Conservation (phyloP, 2,113 vertebrate species). For the Calyptommatus sinebrachiatus region DNA sequence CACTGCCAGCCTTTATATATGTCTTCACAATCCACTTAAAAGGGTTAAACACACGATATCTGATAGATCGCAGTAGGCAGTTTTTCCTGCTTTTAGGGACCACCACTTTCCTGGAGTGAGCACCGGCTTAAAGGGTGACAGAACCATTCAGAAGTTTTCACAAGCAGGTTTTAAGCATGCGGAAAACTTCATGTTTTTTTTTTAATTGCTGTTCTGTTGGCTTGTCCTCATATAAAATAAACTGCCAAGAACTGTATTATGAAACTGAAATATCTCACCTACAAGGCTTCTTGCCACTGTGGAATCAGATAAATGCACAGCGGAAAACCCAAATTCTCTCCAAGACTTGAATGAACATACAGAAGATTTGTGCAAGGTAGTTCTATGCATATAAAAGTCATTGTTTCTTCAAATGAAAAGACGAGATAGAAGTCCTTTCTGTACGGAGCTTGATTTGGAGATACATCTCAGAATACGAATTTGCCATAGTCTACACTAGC, state of each 20-base stretch:
- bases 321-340: background rate
- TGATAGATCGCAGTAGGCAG: background rate
- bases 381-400: too few species aligned
- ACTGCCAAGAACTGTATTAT: background rate
- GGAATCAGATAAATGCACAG: too few species aligned
- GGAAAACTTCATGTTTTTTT: too few species aligned
- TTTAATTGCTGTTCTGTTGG: too few species aligned
- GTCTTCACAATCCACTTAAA: too few species aligned
- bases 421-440: too few species aligned
- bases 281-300: background rate
- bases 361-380: too few species aligned
- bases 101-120: background rate
- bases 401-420: too few species aligned
- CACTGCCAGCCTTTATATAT: background rate
- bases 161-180: background rate
- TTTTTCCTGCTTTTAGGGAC: background rate
- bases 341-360: background rate
- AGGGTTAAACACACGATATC: background rate
- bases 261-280: conserved; percentile 35
- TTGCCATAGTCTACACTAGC: too few species aligned
- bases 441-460: too few species aligned
- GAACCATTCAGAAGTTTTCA: background rate
- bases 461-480: too few species aligned
- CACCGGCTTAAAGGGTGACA: background rate
- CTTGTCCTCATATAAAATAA: too few species aligned